These are phyloP conservation scores for Formicarius rufipectus DNA, from an alignment of 2,113 vertebrate species.

Conservation along the genomic window DNA sequence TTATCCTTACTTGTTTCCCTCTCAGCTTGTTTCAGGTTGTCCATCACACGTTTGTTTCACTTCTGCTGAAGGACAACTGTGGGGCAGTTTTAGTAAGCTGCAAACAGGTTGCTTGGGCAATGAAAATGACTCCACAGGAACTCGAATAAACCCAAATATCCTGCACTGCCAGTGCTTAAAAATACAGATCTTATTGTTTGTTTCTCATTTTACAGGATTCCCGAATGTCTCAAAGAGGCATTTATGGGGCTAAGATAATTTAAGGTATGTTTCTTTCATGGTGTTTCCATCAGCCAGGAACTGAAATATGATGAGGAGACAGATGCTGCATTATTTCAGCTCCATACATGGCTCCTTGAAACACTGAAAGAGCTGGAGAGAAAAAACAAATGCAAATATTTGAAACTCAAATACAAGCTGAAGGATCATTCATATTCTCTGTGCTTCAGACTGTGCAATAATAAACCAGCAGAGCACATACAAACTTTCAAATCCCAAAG, in stretches of 20 bases:
- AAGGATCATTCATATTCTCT: neutral
- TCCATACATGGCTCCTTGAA: neutral
- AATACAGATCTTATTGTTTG: neutral
- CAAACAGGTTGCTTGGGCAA: neutral
- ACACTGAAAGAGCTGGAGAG: neutral
- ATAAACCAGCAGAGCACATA: slow-evolving; percentile 7
- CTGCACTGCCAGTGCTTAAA: neutral
- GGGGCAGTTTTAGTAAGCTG: neutral
- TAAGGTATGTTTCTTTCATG: neutral
- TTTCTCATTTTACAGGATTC: neutral
- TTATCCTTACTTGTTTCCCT: neutral
- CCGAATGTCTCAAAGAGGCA: neutral
- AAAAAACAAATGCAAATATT: neutral
- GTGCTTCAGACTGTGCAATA: neutral
- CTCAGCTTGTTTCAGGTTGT: neutral
- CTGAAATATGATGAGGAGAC: neutral
- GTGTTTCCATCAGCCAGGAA: neutral
- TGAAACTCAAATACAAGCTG: neutral
- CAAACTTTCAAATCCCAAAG: neutral
- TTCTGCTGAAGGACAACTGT: neutral
- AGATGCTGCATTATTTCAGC: slow-evolving; percentile 6
- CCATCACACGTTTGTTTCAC: neutral
- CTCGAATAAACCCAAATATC: neutral
- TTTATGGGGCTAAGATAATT: slow-evolving; percentile 7
- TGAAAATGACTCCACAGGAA: neutral